phyloP scores from a whole-genome alignment of 2,113 vertebrate species.

The Paramisgurnus dabryanus region DNA sequence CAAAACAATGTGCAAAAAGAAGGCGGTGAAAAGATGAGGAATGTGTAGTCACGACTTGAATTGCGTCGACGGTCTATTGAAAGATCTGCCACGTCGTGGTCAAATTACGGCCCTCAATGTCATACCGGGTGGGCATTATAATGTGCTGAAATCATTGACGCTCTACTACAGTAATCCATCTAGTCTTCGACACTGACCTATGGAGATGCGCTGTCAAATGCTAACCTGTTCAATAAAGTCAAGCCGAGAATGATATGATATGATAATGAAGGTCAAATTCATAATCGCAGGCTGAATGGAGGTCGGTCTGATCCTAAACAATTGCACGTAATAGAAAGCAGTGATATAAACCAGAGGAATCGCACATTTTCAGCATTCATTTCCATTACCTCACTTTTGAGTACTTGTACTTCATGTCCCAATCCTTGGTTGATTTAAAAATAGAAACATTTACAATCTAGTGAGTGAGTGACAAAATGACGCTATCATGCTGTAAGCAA shows the following conservation, averaged over 20 bases:
- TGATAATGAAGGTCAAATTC: slow-evolving; percentile 60
- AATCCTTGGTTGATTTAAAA: too few species aligned
- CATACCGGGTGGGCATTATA: slow-evolving; percentile 30
- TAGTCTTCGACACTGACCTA: slow-evolving; percentile 67
- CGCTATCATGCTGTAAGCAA: neutral
- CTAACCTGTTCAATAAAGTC: slow-evolving; percentile 67
- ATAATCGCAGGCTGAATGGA: slow-evolving; percentile 1
- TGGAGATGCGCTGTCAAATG: slow-evolving; percentile 67
- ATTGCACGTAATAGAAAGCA: neutral
- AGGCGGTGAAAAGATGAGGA: neutral
- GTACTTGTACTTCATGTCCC: too few species aligned
- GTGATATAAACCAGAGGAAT: too few species aligned
- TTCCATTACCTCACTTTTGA: too few species aligned
- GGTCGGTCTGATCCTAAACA: neutral
- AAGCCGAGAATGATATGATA: slow-evolving; percentile 52
- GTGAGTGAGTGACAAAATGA: too few species aligned
- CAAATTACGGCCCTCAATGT: slow-evolving; percentile 29
- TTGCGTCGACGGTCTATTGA: neutral
- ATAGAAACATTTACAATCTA: too few species aligned
- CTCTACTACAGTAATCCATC: slow-evolving; percentile 58
- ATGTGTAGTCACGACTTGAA: neutral
- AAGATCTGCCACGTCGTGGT: slow-evolving; percentile 19
- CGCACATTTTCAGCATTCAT: too few species aligned
- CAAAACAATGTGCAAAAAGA: neutral
- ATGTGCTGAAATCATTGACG: slow-evolving; percentile 64